Evolutionary conservation across 2,797 vertebrate species (phyloP).

Genomic region (Bufotes viridis): DNA sequence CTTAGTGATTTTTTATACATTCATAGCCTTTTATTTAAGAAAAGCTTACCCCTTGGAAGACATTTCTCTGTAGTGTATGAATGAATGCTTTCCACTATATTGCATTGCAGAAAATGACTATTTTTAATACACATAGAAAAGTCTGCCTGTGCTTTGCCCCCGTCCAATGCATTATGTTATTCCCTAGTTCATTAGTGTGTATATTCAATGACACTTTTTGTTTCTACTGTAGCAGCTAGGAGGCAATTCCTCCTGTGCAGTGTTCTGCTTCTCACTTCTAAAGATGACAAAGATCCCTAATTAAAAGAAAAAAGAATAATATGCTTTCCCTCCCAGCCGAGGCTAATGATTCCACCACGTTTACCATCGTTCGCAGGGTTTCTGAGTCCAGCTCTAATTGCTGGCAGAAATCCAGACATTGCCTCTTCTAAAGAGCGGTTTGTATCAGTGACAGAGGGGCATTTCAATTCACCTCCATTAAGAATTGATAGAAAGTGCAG

Average conservation of each 20-base stretch:
- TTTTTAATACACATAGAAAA: constrained; percentile 14
- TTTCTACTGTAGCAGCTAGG: constrained; percentile 46
- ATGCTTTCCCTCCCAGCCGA: constrained; percentile 52
- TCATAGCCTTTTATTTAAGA: constrained; percentile 12
- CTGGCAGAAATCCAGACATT: constrained; percentile 54
- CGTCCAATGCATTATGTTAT: background rate
- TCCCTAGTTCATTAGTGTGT: constrained; percentile 49
- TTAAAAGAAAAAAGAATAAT: constrained; percentile 61
- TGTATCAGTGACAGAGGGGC: constrained; percentile 29
- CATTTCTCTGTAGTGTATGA: constrained; percentile 25
- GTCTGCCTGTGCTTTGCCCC: background rate
- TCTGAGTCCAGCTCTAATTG: constrained; percentile 56
- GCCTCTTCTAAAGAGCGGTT: constrained; percentile 35
- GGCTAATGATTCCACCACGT: constrained; percentile 60
- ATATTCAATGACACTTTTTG: constrained; percentile 39
- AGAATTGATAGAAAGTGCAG: constrained; percentile 1
- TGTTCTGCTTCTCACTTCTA: constrained; percentile 55
- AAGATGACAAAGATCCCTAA: constrained; percentile 62
- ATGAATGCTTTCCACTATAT: constrained; percentile 29
- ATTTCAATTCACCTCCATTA: constrained; percentile 36
- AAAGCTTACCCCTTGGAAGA: background rate
- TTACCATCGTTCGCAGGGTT: constrained; percentile 57
- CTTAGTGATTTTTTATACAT: background rate
- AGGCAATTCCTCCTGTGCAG: constrained; percentile 54
- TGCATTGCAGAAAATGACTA: background rate